Percentiles rank a stretch among this genome's conserved stretches.
Conservation (phyloP, 2,113 vertebrate genomes). For the Sturnus vulgaris region DNA sequence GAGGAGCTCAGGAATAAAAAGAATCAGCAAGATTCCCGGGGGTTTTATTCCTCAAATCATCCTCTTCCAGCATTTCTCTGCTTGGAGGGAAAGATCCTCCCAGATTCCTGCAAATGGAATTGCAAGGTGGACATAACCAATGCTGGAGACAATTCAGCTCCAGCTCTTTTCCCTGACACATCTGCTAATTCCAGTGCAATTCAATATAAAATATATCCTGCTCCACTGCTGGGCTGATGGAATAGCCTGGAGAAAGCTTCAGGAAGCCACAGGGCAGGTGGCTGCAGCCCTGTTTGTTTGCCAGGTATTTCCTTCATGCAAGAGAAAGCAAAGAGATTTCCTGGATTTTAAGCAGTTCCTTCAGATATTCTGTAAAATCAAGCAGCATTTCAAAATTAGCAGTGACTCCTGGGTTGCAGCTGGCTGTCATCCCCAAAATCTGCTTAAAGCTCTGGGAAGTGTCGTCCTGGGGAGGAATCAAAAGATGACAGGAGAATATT, state of each 20-base stretch:
- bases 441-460: not conserved
- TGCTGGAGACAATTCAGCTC: not conserved
- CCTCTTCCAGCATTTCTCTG: not conserved
- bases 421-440: not conserved
- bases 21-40: accelerated
- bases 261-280: not conserved
- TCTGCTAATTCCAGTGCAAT: not conserved
- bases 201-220: not conserved
- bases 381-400: not conserved
- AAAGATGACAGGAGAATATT: not conserved
- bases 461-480: not conserved
- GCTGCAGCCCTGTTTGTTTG: not conserved
- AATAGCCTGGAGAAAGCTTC: not conserved
- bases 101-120: not conserved
- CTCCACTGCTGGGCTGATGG: not conserved
- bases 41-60: not conserved
- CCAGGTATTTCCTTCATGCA: not conserved
- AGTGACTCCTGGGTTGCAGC: not conserved
- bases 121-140: accelerated
- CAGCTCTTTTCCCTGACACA: not conserved
- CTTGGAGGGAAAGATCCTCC: not conserved
- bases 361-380: not conserved
- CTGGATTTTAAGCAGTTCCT: not conserved
- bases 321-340: not conserved
- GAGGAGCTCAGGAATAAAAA: not conserved